These are phyloP conservation scores for Potorous gilbertii DNA, from an alignment of 2,797 vertebrate genomes.

Conservation along the genomic window DNA sequence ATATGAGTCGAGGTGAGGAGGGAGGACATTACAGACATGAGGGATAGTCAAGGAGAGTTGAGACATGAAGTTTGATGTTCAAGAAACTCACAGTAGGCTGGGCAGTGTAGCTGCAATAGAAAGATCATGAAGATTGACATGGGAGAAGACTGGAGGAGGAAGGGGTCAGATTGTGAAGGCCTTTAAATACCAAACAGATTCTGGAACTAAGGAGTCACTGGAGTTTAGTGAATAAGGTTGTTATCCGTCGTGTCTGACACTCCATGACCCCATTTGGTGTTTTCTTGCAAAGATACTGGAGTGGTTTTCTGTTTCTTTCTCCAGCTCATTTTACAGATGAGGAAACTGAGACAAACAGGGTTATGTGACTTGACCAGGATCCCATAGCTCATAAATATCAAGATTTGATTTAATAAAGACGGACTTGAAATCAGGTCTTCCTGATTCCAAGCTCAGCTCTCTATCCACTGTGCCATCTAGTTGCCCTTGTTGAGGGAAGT, in stretches of 20 bases:
- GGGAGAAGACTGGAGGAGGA: background rate
- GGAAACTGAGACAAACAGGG: background rate
- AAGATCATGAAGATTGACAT: background rate
- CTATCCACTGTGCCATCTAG: background rate
- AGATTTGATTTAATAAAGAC: too few relatives aligned
- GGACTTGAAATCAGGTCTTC: background rate
- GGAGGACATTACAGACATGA: background rate
- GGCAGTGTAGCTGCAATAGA: too few relatives aligned
- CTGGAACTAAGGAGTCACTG: background rate
- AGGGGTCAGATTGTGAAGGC: background rate
- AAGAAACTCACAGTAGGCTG: background rate
- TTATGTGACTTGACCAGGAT: background rate
- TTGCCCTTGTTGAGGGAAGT: background rate
- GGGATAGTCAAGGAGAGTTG: background rate
- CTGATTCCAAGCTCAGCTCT: background rate
- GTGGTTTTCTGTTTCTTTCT: background rate
- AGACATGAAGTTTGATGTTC: background rate
- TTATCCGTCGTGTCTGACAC: background rate
- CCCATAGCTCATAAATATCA: too few relatives aligned
- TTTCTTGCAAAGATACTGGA: background rate
- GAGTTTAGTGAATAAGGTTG: background rate
- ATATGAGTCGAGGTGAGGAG: background rate
- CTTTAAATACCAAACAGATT: background rate
- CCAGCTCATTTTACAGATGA: background rate
- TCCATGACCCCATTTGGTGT: background rate